These are phyloP conservation scores for Gambusia affinis DNA, from an alignment of 2,113 vertebrate species.

Conservation along the genomic window DNA sequence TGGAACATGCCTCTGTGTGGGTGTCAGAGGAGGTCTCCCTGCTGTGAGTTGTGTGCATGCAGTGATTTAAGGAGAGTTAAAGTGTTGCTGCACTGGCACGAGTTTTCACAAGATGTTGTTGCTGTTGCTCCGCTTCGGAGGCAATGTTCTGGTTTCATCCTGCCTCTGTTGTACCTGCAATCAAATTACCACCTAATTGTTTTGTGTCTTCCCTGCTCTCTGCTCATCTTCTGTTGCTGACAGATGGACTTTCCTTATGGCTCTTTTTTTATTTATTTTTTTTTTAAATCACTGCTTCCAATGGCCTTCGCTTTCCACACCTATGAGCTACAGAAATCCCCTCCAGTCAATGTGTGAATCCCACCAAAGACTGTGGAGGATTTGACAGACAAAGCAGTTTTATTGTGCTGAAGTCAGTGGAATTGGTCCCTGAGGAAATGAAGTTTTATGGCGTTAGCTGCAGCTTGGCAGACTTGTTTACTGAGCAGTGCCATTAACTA, in stretches of 20 bases:
- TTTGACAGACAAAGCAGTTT: constrained; percentile 49
- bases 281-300: constrained; percentile 53
- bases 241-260: constrained; percentile 80
- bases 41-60: constrained; percentile 63
- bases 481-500: constrained; percentile 41
- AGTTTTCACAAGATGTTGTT: constrained; percentile 38
- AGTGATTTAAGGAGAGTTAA: constrained; percentile 21
- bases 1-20: constrained; percentile 64
- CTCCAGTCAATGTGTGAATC: constrained; percentile 53
- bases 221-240: constrained; percentile 56
- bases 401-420: constrained; percentile 42
- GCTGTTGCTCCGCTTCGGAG: constrained; percentile 55
- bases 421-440: constrained; percentile 56
- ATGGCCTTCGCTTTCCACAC: constrained; percentile 42
- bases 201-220: constrained; percentile 38
- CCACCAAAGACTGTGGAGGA: constrained; percentile 41
- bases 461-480: constrained; percentile 47
- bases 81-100: constrained; percentile 26
- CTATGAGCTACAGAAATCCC: constrained; percentile 50
- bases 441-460: constrained; percentile 55
- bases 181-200: constrained; percentile 51
- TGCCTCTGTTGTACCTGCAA: constrained; percentile 71
- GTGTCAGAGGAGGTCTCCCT: constrained; percentile 67
- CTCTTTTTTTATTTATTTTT: constrained; percentile 29
- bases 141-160: constrained; percentile 47